phyloP scores from a whole-genome alignment of 1,140 invertebrate species.

The Brachionus angularis region DNA sequence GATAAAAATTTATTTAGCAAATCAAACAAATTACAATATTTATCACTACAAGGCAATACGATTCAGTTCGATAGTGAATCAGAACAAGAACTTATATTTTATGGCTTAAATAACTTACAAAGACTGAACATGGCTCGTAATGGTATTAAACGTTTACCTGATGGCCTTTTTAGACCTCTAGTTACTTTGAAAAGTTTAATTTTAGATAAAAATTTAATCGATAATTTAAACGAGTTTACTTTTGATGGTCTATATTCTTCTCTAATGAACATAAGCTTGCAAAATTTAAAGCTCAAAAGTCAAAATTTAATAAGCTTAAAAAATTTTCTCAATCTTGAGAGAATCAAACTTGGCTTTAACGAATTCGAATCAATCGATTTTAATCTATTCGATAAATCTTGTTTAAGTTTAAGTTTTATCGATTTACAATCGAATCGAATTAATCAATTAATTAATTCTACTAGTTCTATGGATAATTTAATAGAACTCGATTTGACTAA shows the following conservation, averaged over 20 bases:
- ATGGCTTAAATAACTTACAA: neutral
- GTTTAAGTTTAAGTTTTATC: neutral
- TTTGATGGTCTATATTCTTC: neutral
- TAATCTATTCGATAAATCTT: neutral
- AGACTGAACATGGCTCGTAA: slow-evolving; percentile 25
- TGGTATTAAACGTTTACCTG: slow-evolving; percentile 12
- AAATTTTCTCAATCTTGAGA: neutral
- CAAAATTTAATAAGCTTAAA: neutral
- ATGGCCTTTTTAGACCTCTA: neutral
- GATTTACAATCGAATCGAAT: slow-evolving; percentile 25
- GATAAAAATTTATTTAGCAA: neutral
- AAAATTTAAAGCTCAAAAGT: neutral
- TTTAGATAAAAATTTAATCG: slow-evolving; percentile 35
- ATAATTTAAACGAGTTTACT: slow-evolving; percentile 17
- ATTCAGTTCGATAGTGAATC: slow-evolving; percentile 3
- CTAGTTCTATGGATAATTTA: slow-evolving; percentile 10
- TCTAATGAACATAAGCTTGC: slow-evolving; percentile 20
- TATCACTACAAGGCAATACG: slow-evolving; percentile 24
- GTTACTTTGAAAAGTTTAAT: neutral
- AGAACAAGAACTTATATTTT: neutral
- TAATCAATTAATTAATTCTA: neutral
- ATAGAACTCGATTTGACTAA: slow-evolving; percentile 11
- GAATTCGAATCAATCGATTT: neutral
- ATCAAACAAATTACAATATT: neutral
- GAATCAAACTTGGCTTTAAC: slow-evolving; percentile 20